Conservation (phyloP, 2,113 vertebrate genomes). For the Cinclus mexicanus region DNA sequence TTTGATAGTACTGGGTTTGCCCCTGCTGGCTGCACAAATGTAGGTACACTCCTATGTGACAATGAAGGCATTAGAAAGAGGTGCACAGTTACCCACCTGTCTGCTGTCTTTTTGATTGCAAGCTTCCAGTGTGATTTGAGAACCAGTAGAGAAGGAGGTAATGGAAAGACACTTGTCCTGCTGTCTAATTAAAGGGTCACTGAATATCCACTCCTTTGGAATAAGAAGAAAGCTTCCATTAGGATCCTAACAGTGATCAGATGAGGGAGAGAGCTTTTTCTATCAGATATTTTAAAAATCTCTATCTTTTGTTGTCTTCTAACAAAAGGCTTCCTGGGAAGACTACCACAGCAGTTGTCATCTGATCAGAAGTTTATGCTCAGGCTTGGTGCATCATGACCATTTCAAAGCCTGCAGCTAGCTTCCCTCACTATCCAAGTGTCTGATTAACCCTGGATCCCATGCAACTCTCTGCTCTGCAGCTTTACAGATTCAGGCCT, state of each 20-base stretch:
- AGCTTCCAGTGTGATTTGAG: constrained; percentile 86
- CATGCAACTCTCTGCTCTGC: neutral
- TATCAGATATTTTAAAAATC: neutral
- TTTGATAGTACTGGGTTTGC: neutral
- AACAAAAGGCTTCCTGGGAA: neutral
- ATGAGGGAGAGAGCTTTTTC: neutral
- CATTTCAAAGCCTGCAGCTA: neutral
- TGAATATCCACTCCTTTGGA: constrained; percentile 89
- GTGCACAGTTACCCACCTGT: constrained; percentile 86
- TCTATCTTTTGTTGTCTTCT: neutral
- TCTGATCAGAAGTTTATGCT: neutral
- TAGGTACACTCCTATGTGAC: neutral
- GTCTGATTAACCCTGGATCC: neutral
- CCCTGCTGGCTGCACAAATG: neutral
- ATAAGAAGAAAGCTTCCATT: neutral
- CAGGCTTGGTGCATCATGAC: neutral
- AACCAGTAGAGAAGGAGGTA: constrained; percentile 84
- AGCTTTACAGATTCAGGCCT: neutral
- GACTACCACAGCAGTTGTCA: neutral
- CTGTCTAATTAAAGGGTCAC: constrained; percentile 90
- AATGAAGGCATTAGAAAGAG: neutral
- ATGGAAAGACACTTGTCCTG: constrained; percentile 92
- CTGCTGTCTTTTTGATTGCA: constrained; percentile 90
- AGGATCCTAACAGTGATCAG: neutral
- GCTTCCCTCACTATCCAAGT: neutral